Percentiles rank a stretch among this genome's conserved stretches.
Conservation (phyloP, 1,140 invertebrate species). For the Sycobia sp. region DNA sequence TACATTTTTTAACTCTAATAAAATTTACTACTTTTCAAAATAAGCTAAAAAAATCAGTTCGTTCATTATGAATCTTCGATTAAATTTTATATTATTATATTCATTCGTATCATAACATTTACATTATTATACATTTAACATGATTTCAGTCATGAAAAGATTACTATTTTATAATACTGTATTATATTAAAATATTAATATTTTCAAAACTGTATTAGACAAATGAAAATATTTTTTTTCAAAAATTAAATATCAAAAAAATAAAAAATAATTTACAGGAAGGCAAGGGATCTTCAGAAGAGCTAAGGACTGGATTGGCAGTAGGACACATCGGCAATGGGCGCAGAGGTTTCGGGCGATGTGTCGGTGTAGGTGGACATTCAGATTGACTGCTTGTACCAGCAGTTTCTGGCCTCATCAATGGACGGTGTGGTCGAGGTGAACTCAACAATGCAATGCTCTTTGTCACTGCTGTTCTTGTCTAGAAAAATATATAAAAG, state of each 20-base stretch:
- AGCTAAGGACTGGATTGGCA: slow-evolving; percentile 72
- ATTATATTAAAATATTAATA: no score
- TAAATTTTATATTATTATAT: slow-evolving; percentile 2
- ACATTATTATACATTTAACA: no score
- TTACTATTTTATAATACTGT: no score
- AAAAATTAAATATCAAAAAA: slow-evolving; percentile 30
- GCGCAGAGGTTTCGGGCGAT: slow-evolving; percentile 70
- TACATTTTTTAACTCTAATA: no score
- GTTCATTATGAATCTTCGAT: no score
- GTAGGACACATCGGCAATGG: slow-evolving; percentile 74
- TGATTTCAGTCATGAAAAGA: no score
- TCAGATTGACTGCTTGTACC: slow-evolving; percentile 55
- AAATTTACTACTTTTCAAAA: background rate
- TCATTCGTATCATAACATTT: background rate
- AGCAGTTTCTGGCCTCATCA: slow-evolving; percentile 46
- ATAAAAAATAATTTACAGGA: slow-evolving; percentile 66
- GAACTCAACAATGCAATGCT: slow-evolving; percentile 56
- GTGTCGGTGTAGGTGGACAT: slow-evolving; percentile 83
- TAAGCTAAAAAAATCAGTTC: no score
- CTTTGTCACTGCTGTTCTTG: slow-evolving; percentile 56
- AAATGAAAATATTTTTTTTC: no score
- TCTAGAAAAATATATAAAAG: slow-evolving; percentile 38
- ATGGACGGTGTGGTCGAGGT: slow-evolving; percentile 50
- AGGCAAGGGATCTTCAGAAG: slow-evolving; percentile 86
- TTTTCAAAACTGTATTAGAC: no score